Base-by-base conservation (phyloP, 37 sponge, comb jelly and placozoan species). In the Amphimedon queenslandica region DNA sequence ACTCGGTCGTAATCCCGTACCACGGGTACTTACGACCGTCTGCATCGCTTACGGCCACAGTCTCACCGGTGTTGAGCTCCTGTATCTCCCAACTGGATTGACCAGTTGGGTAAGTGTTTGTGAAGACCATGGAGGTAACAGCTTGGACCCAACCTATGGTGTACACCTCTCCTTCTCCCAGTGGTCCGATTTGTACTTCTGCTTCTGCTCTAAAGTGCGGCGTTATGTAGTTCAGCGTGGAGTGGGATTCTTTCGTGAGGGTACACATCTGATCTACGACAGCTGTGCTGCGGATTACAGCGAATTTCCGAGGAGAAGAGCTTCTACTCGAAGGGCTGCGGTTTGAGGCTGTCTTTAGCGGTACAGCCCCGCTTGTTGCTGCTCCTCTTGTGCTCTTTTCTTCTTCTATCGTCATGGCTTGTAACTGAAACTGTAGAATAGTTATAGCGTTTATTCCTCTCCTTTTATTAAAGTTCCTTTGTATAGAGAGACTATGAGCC, bases 81-180 rank as follows among this genome's bases (percentile, higher is more conserved):
- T 79, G 92, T 1, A 92, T 77, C 70, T 92, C 92, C 92, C 92
- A 92, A 84, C 92, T 92, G 4, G 88, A 87, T 32, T 77, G 71
- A 0, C 92, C 92, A 24, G 58, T 69, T 18, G 92, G 92, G 47
- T 92, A 92, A 13, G 75, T 58, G 60, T 92, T 92, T 76, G 74
- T 61, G 55, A 92, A 92, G 57, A 79, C 87, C 92, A 92, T 92
- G 25, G 70, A 73, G 8, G 92, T 92, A 20, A 92, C 88, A 2
- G 92, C 92, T 53, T 92, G 92, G 25, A 92, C 84, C 92, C 92
- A 92, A 1, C 92, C 92, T 4, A 93, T 60, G 10, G 90, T 93
- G 76, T 74, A 80, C 33, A 84, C 69, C 38, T 93, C 90, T 43
- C 79, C 86, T 63, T 87, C 86, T 66, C 76, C 67, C 27, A 93